Conservation (phyloP, 2,113 vertebrate species). For the Anhinga anhinga region DNA sequence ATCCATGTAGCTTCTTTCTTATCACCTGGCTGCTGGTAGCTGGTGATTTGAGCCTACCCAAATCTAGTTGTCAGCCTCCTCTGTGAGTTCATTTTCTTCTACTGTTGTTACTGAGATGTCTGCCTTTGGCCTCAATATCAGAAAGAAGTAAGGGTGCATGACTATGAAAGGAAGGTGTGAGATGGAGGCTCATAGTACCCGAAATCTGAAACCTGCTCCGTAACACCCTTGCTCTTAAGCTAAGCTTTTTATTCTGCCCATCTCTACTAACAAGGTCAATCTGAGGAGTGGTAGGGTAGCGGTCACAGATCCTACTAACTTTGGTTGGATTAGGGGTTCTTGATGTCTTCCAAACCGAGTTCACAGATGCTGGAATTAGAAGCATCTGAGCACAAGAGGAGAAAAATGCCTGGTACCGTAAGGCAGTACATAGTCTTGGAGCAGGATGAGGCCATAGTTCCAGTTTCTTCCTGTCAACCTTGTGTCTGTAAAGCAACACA, state of each 20-base stretch:
- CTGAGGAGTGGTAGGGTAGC: not conserved
- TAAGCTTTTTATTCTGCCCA: not conserved
- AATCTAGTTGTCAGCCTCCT: not conserved
- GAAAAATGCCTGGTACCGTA: not conserved
- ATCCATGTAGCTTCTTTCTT: not conserved
- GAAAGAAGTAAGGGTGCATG: not conserved
- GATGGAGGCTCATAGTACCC: not conserved
- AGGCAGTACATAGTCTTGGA: not conserved
- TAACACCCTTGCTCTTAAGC: not conserved
- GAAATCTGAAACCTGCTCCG: not conserved
- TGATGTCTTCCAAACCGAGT: not conserved
- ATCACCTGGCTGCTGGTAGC: not conserved
- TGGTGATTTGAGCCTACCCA: not conserved
- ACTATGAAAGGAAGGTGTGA: not conserved
- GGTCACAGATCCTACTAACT: not conserved
- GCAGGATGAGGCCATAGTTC: accelerated
- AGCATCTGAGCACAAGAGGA: not conserved
- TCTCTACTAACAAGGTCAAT: not conserved
- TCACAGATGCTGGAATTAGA: not conserved
- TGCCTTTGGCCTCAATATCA: not conserved
- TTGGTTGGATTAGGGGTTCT: not conserved
- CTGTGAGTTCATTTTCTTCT: not conserved
- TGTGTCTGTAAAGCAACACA: not conserved
- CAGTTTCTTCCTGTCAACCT: not conserved
- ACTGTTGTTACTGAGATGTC: not conserved